A percentile compares a stretch with the other conserved stretches of the same genome.
Conservation (phyloP, 2,113 vertebrate genomes). For the Origma solitaria region DNA sequence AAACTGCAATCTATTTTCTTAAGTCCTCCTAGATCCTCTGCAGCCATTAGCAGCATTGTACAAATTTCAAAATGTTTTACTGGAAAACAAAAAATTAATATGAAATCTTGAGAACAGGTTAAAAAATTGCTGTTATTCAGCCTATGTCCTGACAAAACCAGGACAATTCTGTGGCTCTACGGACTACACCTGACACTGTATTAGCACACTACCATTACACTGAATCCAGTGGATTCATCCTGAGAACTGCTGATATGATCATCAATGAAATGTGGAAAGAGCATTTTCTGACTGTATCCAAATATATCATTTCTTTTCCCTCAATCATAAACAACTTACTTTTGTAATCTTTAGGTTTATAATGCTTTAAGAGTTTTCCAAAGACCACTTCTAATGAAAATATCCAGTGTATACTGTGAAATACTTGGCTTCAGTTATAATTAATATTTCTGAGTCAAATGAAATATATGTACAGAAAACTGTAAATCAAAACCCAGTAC, state of each 20-base stretch:
- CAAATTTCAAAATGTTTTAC: neutral
- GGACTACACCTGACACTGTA: neutral
- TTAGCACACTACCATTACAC: neutral
- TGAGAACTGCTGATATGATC: neutral
- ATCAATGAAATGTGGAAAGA: neutral
- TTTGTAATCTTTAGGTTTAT: neutral
- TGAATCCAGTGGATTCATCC: neutral
- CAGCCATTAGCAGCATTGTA: neutral
- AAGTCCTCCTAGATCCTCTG: neutral
- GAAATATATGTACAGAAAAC: neutral
- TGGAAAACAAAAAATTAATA: neutral
- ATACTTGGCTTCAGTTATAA: neutral
- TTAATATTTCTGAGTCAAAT: neutral
- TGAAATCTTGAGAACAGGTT: neutral
- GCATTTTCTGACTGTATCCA: neutral
- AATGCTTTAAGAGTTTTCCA: neutral
- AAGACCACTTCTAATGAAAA: neutral
- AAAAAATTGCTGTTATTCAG: neutral
- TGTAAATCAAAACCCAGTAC: neutral
- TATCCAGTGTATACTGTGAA: neutral
- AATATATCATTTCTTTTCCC: neutral
- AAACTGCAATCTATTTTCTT: neutral
- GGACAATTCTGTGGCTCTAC: neutral
- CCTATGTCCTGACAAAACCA: neutral
- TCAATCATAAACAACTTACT: neutral